These are phyloP conservation scores for Madoqua kirkii DNA, from an alignment of 2,113 vertebrate genomes.

Conservation along the genomic window DNA sequence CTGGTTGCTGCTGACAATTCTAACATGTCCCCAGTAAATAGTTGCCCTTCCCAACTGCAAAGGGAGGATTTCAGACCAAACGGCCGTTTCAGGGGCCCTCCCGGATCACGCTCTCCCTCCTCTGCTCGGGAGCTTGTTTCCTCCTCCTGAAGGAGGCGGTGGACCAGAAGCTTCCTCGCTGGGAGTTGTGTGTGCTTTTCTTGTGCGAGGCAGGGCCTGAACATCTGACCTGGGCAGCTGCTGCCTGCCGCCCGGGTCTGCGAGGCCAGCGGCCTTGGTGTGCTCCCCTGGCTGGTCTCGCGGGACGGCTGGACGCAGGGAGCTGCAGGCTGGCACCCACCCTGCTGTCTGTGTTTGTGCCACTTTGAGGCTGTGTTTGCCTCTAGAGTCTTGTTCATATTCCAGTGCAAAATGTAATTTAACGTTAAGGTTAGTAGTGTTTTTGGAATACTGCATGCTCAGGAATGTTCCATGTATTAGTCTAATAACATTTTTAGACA, in stretches of 20 bases:
- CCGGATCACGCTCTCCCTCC: too few species aligned
- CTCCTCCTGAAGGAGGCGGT: background rate
- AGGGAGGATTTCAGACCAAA: background rate
- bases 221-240: background rate
- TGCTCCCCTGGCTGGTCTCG: background rate
- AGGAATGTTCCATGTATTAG: background rate
- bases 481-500: background rate
- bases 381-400: background rate
- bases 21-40: background rate
- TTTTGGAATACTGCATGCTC: background rate
- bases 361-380: background rate
- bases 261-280: background rate
- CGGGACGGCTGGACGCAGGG: fast-evolving
- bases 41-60: background rate
- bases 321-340: fast-evolving
- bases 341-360: background rate
- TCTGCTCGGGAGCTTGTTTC: background rate
- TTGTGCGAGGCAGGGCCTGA: background rate
- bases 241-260: background rate
- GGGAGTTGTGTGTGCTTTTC: background rate
- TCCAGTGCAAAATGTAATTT: background rate
- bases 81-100: background rate
- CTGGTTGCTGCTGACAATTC: background rate
- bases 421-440: background rate
- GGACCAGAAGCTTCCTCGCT: background rate